Conservation (phyloP, 2,888 invertebrate genomes). For the Trachelus stipa region DNA sequence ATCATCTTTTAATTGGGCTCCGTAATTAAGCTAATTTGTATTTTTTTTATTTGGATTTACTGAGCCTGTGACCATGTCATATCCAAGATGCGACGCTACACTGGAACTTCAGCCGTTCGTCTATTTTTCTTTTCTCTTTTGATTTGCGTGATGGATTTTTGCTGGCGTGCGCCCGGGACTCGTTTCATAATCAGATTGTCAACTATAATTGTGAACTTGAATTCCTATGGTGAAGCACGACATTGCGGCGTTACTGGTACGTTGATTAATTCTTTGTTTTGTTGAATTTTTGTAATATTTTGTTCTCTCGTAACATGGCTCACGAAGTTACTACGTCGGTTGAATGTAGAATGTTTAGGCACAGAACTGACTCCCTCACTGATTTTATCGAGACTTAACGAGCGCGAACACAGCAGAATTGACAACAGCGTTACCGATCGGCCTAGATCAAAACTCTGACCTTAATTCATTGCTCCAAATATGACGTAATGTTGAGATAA, state of each 20-base stretch:
- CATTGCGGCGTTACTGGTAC: conserved; percentile 34
- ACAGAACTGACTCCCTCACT: conserved; percentile 11
- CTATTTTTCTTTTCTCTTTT: not conserved
- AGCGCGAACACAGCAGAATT: conserved; percentile 22
- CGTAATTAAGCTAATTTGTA: conserved; percentile 34
- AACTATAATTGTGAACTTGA: not conserved
- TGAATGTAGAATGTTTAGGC: not conserved
- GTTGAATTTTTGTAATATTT: conserved; percentile 24
- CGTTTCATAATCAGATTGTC: not conserved
- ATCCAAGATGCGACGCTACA: not conserved
- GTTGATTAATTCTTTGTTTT: conserved; percentile 32
- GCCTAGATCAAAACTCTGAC: conserved; percentile 36
- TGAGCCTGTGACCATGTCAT: conserved; percentile 7
- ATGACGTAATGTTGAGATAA: conserved; percentile 17
- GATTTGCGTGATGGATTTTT: not conserved
- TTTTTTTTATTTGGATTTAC: conserved; percentile 26
- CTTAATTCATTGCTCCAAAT: conserved; percentile 37
- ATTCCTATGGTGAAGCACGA: not conserved
- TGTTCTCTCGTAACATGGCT: not conserved
- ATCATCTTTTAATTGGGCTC: conserved; percentile 49
- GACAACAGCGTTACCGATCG: conserved; percentile 29
- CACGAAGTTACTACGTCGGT: not conserved
- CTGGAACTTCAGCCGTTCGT: not conserved
- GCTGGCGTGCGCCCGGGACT: not conserved
- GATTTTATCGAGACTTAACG: conserved; percentile 36